A percentile compares a stretch with the other conserved stretches of the same genome.
Conservation (phyloP, 2,888 invertebrate species). For the Sinopyrophorus schimmeli region DNA sequence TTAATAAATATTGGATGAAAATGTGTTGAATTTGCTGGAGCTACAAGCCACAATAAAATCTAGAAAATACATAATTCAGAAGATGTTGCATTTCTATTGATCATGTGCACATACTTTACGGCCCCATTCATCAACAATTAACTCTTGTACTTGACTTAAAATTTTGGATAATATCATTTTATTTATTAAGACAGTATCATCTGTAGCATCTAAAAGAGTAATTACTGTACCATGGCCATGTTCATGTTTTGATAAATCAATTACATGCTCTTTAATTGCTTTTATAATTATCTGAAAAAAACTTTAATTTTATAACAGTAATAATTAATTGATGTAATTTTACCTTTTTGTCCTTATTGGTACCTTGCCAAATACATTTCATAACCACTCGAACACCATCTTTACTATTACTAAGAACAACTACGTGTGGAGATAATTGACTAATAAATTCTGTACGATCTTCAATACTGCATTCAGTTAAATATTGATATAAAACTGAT, state of each 20-base stretch:
- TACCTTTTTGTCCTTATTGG: conserved; percentile 76
- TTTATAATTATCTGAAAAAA: conserved; percentile 80
- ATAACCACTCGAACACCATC: conserved; percentile 82
- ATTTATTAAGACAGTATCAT: conserved; percentile 89
- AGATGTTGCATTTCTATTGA: not conserved
- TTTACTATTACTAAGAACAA: conserved; percentile 72
- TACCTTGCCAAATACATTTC: conserved; percentile 86
- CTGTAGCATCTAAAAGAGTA: conserved; percentile 83
- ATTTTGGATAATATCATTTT: conserved; percentile 78
- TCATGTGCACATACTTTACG: conserved; percentile 75
- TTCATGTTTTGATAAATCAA: conserved; percentile 81
- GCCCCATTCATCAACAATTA: conserved; percentile 80
- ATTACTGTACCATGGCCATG: conserved; percentile 83
- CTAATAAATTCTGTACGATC: conserved; percentile 77
- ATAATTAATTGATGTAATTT: too few species aligned
- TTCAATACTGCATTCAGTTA: conserved; percentile 70
- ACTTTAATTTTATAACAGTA: too few species aligned
- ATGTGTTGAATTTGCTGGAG: conserved; percentile 75
- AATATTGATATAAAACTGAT: conserved; percentile 78
- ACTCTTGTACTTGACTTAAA: conserved; percentile 65
- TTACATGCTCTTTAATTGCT: conserved; percentile 81
- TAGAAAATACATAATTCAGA: conserved; percentile 41
- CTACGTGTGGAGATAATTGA: conserved; percentile 67
- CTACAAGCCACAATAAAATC: conserved; percentile 81
- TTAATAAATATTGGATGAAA: conserved; percentile 82